Base-by-base conservation (phyloP, 2,888 invertebrate species). In the Clanis bilineata region DNA sequence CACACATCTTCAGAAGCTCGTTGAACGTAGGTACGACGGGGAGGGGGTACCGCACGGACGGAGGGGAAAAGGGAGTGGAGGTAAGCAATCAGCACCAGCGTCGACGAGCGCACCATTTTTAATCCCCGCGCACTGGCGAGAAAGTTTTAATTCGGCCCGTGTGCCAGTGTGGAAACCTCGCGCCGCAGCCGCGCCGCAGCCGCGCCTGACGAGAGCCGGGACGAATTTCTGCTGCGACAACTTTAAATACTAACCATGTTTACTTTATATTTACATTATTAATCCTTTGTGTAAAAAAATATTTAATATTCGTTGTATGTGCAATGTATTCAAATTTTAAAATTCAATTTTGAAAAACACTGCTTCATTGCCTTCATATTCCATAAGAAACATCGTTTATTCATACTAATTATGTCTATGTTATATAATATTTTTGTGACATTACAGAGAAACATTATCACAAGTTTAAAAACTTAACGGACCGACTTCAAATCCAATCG, bases 61-160 rank as follows among this genome's bases (percentile, higher is more conserved):
- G 47, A 22, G 41, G 56, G 32, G 41, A 15, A 23, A n/a, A 21
- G 10, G 9, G 56, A 9, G 10, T 38, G 18, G 41, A 44, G 36
- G 67, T 64, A 63, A 64, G 66, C 70, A 70, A 65, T 71, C 72
- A 67, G 67, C 58, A 62, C 67, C 66, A 69, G 71, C 74, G 68
- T 66, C 71, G 63, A 66, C 64, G 63, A 54, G 57, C 66, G 66
- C 67, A 57, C 63, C 65, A 66, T 74, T 75, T 79, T 79, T 75
- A 79, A 80, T 77, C 75, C 76, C 68, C 61, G 56, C 68, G 55
- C 65, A 58, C 56, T 47, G 56, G 57, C 61, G 56, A 45, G 64
- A 64, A 79, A 80, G 77, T 81, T 82, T 81, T 79, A 79, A 82
- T 77, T 82, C 70, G 58, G 59, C 64, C 74, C 65, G 69, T 67